Percentiles rank a stretch among this genome's conserved stretches.
phyloP scores from a whole-genome alignment of 2,113 vertebrate genomes.

The Pituophis catenifer region DNA sequence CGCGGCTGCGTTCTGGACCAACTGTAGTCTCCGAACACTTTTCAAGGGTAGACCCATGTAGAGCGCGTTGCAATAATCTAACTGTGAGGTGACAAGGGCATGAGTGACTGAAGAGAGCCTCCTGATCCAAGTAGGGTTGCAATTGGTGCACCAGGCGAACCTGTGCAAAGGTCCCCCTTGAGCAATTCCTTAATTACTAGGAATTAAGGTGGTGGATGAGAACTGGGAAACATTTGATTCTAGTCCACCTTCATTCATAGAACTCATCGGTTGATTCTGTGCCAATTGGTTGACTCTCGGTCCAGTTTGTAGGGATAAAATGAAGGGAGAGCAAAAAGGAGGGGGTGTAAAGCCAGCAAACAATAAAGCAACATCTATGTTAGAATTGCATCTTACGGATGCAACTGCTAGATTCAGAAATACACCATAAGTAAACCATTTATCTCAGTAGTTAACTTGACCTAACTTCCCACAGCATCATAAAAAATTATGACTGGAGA shows the following conservation, averaged over 20 bases:
- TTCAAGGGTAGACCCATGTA: too few relatives aligned
- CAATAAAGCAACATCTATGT: neutral
- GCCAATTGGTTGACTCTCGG: neutral
- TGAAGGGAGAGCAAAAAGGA: neutral
- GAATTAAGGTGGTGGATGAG: neutral
- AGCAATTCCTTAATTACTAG: neutral
- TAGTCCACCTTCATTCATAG: neutral
- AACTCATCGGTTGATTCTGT: neutral
- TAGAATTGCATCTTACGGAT: neutral
- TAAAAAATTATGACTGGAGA: slow-evolving; percentile 62
- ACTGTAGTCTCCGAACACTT: too few relatives aligned
- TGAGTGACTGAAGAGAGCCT: too few relatives aligned
- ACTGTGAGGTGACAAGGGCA: too few relatives aligned
- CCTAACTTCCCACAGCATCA: slow-evolving; percentile 50
- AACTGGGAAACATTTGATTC: neutral
- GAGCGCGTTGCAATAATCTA: too few relatives aligned
- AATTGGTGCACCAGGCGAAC: too few relatives aligned
- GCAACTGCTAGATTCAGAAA: neutral
- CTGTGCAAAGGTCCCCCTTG: neutral
- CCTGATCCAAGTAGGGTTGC: too few relatives aligned
- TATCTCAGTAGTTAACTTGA: slow-evolving; percentile 15
- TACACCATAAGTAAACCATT: neutral
- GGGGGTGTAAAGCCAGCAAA: neutral
- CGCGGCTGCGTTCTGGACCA: too few relatives aligned
- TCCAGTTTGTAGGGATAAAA: neutral